phyloP scores from a whole-genome alignment of 2,888 invertebrate species.

The Matsumyia berberina region DNA sequence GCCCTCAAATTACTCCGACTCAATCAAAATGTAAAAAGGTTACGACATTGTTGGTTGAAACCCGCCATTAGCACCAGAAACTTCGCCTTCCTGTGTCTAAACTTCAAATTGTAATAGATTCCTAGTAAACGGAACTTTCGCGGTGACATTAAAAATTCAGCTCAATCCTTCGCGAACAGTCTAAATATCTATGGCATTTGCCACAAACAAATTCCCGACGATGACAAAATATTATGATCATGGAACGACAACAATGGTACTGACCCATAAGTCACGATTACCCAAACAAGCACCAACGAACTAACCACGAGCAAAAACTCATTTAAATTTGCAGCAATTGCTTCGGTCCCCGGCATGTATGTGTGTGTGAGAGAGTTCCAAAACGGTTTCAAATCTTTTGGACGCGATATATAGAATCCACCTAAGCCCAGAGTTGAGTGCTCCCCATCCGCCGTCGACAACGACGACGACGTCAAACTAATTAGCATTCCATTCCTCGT shows the following conservation, averaged over 20 bases:
- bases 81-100: too few species aligned
- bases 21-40: too few species aligned
- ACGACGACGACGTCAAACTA: conserved; percentile 69
- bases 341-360: conserved; percentile 7
- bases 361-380: not conserved
- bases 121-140: conserved; percentile 43
- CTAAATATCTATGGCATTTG: conserved; percentile 35
- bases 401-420: conserved; percentile 41
- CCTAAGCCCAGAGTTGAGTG: conserved; percentile 34
- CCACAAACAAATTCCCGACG: conserved; percentile 17
- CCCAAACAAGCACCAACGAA: conserved; percentile 59
- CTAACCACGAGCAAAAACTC: conserved; percentile 50
- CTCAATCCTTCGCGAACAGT: conserved; percentile 2
- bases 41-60: too few species aligned
- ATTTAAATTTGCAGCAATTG: conserved; percentile 73
- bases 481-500: conserved; percentile 73
- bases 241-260: conserved; percentile 66
- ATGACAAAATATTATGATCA: conserved; percentile 69
- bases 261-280: conserved; percentile 76
- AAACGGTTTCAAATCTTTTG: conserved; percentile 33
- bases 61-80: too few species aligned
- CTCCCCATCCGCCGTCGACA: conserved; percentile 31
- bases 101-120: too few species aligned
- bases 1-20: too few species aligned
- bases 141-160: conserved; percentile 50